Percentiles rank a stretch among this genome's conserved stretches.
Conservation (phyloP, 2,797 vertebrate species). For the Enteromius treurensis region DNA sequence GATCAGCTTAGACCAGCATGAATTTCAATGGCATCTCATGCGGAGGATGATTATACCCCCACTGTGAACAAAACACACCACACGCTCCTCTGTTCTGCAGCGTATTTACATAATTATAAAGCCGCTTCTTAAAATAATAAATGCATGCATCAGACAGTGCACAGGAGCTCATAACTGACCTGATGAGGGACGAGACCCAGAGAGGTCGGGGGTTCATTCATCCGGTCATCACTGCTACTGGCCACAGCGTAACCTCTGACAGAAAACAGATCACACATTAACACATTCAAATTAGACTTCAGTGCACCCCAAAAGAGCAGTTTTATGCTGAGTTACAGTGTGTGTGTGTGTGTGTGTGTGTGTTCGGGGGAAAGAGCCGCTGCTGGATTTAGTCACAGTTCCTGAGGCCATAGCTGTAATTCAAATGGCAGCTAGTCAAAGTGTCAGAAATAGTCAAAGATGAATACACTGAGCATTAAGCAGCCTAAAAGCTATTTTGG, state of each 20-base stretch:
- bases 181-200: constrained; percentile 97
- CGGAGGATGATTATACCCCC: neutral
- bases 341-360: neutral
- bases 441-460: constrained; percentile 8
- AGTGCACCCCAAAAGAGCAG: neutral
- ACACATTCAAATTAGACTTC: neutral
- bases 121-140: too few relatives aligned
- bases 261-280: constrained; percentile 50
- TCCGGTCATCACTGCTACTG: constrained; percentile 96
- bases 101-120: neutral
- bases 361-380: neutral
- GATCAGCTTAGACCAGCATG: neutral
- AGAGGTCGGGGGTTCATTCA: constrained; percentile 97
- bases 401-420: constrained; percentile 13
- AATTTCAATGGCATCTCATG: neutral
- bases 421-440: constrained; percentile 14
- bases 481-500: neutral
- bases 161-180: constrained; percentile 76
- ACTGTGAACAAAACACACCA: neutral
- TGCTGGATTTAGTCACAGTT: constrained; percentile 6
- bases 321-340: neutral
- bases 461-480: neutral
- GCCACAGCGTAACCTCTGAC: constrained; percentile 93
- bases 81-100: neutral
- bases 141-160: neutral